Percentiles rank a stretch among this genome's conserved stretches.
These are phyloP conservation scores for Aphis gossypii DNA, from an alignment of 1,140 invertebrate genomes.

Conservation along the genomic window DNA sequence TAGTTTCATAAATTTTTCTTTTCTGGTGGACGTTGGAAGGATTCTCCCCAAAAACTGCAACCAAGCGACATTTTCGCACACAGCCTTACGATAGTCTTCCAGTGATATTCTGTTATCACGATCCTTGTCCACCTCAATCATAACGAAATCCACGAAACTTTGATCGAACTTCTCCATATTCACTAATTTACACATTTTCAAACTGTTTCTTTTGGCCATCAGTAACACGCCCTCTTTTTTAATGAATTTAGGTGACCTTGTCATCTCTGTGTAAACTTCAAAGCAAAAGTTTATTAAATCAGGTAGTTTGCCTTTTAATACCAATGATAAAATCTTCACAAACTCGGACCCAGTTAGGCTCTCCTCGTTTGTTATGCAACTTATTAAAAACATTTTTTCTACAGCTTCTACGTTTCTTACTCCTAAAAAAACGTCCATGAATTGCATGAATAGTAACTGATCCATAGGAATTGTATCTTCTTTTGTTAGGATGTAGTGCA, in stretches of 20 bases:
- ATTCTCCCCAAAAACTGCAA: too few species aligned
- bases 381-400: not conserved
- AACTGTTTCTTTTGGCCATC: not conserved
- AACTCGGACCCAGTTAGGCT: too few species aligned
- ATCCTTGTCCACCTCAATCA: not conserved
- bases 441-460: not conserved
- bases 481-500: not conserved
- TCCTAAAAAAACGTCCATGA: constrained; percentile 1
- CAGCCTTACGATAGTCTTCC: too few species aligned
- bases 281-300: too few species aligned
- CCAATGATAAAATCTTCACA: too few species aligned
- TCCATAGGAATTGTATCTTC: not conserved
- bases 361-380: too few species aligned
- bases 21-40: too few species aligned
- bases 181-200: not conserved
- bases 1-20: too few species aligned
- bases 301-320: too few species aligned
- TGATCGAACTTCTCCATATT: constrained; percentile 6
- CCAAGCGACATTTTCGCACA: too few species aligned
- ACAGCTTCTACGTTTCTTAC: not conserved
- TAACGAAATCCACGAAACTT: not conserved
- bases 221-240: not conserved
- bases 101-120: not conserved
- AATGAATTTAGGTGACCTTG: not conserved
- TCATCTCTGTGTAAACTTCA: not conserved